A percentile compares a stretch with the other conserved stretches of the same genome.
These are phyloP conservation scores for Picus viridis DNA, from an alignment of 2,797 vertebrate genomes.

Conservation along the genomic window DNA sequence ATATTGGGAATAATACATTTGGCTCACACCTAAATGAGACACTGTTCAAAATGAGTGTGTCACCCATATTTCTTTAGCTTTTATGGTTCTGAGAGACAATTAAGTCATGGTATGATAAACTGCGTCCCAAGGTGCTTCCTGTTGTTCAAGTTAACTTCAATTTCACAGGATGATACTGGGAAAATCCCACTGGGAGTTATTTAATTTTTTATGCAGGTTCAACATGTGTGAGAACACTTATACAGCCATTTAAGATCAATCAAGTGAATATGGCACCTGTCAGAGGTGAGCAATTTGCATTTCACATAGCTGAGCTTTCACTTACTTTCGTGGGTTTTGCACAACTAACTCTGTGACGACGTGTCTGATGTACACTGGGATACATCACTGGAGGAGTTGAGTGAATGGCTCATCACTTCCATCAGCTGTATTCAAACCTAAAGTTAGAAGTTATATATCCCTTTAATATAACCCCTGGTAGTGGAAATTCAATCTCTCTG, in stretches of 20 bases:
- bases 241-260: conserved; percentile 59
- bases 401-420: background rate
- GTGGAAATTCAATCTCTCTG: background rate
- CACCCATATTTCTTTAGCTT: background rate
- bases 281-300: conserved; percentile 51
- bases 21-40: background rate
- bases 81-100: conserved; percentile 19
- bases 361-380: background rate
- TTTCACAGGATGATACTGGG: conserved; percentile 40
- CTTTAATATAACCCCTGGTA: background rate
- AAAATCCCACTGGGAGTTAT: conserved; percentile 36
- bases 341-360: background rate
- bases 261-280: conserved; percentile 25
- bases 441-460: background rate
- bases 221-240: conserved; percentile 47
- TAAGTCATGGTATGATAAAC: background rate
- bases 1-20: background rate
- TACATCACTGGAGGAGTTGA: background rate
- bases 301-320: conserved; percentile 29
- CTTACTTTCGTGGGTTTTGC: background rate
- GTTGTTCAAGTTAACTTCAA: conserved; percentile 55
- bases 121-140: conserved; percentile 36
- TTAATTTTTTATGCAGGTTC: conserved; percentile 52
- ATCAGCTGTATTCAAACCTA: background rate
- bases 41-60: background rate